Base-by-base conservation (phyloP, 2,888 invertebrate genomes). In the Drosophila lacicola region DNA sequence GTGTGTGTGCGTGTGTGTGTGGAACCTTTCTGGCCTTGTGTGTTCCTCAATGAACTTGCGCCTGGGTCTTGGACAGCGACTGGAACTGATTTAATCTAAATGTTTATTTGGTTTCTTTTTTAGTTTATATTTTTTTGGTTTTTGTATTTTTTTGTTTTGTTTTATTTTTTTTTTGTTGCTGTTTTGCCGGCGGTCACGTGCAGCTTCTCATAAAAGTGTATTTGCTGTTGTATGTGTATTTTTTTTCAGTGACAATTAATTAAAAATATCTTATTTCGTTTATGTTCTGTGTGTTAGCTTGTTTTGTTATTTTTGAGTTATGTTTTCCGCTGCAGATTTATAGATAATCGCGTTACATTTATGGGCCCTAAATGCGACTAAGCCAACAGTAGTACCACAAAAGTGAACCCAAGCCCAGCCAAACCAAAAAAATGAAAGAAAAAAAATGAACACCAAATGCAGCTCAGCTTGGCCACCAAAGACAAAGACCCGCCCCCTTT, bases 281-380 rank as follows among this genome's bases (percentile, higher is more conserved):
- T 87, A 68, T 80, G 69, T 77, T 70, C 55, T 77, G 54, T 74
- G 63, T 68, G 62, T 34, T 64, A 45, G 75, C 45, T 58, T 63
- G 63, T 80, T 67, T 42, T 60, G 21, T 57, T 72, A 80, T 88
- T 82, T 90, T 90, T 90, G 84, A 90, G 84, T 88, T 90, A 90
- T 90, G 75, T 88, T 89, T 90, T 90, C 90, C 90, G 90, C 80
- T 88, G 72, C 77, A 79, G 90, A 90, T 90, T 87, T 78, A 71
- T 71, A 80, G 72, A 84, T 84, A 84, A 82, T 84, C 80, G 82
- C 80, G 73, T 80, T 87, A 84, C 87, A 87, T 84, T 84, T 87
- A 84, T 83, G 84, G 80, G 41, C 72, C 74, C 67, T 80, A 85
- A 82, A 79, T 78, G 68, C 77, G 74, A 56, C 66, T 33, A 46